Base-by-base conservation (phyloP, 2,797 vertebrate species). In the Falco novaeseelandiae region DNA sequence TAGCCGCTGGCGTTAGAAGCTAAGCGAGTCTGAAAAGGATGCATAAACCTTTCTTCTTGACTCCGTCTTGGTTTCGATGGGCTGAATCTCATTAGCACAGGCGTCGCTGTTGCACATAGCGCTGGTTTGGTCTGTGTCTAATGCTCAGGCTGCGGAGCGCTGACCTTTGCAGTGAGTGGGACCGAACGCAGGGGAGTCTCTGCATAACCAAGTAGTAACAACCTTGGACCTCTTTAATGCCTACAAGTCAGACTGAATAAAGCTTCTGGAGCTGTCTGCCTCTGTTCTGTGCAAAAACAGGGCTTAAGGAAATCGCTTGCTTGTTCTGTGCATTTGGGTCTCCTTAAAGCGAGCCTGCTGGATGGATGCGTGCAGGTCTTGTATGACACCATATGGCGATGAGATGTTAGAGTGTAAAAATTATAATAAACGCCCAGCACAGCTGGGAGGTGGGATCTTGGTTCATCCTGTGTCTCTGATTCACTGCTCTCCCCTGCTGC, bases 81-180 rank as follows among this genome's bases (percentile, higher is more conserved):
- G 19, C 34, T 65, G 67, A 10, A 19, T 67, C 17, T 83, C 1
- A 0, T 12, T 27, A 14, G 5, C 3, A 38, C 38, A 1, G 1
- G 34, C 14, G 14, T 57, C 21, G 2, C 5, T 14, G 14, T 18
- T 73, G 36, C 34, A 3, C 7, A 26, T 20, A 29, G 8, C 27
- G 17, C 27, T 51, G 2, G 29, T 52, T 48, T 38, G 54, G 40
- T 57, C 15, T 63, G 1, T 18, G 10, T 19, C 10, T 25, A 16
- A 20, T 19, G 29, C 8, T 40, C 16, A 8, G 69, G 12, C 52
- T 27, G 0, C 14, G 22, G 48, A 40, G 81, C 17, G 0, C n/a
- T 46, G 46, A 42, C 42, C 51, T 46, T 36, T 74, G 46, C 51
- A 21, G 2, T 34, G 26, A 57, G 44, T 13, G 32, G 58, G 51